Base-by-base conservation (phyloP, 1,140 invertebrate genomes). In the Alviniconcha marisindica region DNA sequence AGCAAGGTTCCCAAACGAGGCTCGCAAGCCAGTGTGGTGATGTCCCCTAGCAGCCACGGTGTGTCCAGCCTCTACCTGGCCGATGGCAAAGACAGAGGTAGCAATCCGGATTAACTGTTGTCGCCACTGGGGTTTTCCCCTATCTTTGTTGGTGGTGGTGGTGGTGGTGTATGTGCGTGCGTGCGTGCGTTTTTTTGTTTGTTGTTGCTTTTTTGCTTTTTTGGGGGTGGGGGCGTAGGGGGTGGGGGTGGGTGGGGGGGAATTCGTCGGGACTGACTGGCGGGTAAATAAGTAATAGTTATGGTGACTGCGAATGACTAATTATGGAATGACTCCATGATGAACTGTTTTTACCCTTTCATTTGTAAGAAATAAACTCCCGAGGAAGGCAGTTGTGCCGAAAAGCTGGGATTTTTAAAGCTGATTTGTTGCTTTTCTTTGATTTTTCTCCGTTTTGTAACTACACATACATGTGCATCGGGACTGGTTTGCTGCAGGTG, bases 31-130 rank as follows among this genome's bases (percentile, higher is more conserved):
- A 54, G 33, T 38, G 31, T 40, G 51, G 28, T 56, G 28, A 15
- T 15, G 24, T 60, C 77, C 28, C 56, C 48, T 60, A 21, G 44
- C 31, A n/a, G 21, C 12, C 77, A 78, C 15, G 77, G 77, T 5
- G 51, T 56, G 5, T 3, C 31, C 14, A 2, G 7, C 10, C 14
- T 56, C 51, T 78, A 78, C 51, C 7, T 40, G 36, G 5, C n/a
- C 2, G 77, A 78, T 2, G 38, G n/a, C 77, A 78, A 78, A 38
- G 77, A 78, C 5, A 48, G 77, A 78, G 77, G 77, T 78, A 24
- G 24, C 21, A 0, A 21, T 31, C 36, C 10, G 2, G 38, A 21
- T 31, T 14, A 33, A 69, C 7, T 69, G 12, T 12, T 12, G 24
- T 69, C 12, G 5, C n/a, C n/a, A 7, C 28, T 69, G 63, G 24